Evolutionary conservation across 2,113 vertebrate genomes (phyloP), one percentile per base, ranked within the genome.

Genomic region (Dromaius novaehollandiae): DNA sequence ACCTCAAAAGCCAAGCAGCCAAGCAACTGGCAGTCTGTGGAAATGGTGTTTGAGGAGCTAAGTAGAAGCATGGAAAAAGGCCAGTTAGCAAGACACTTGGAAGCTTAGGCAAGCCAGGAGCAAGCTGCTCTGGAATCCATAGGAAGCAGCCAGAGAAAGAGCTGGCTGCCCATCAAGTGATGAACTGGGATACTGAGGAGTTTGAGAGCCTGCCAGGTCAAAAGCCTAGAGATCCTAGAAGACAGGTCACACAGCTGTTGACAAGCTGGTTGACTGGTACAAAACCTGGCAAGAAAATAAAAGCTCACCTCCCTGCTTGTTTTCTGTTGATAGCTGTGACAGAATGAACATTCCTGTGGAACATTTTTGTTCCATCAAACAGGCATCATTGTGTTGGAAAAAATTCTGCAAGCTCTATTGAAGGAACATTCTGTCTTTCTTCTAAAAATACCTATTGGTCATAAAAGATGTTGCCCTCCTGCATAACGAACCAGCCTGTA

Each of bases 361-460:
- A 95, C 32, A n/a, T 8, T 92, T 95, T 86, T 87, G 65, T 95
- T 95, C 87, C 95, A 91, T 81, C 89, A 91, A 93, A 95, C 50
- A 94, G 66, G 38, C 74, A 92, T 89, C 58, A 0, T 44, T 60
- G 82, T 86, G 48, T 3, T 58, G 94, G 89, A 97, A 95, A 95
- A 96, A 95, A 60, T 9, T 80, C 64, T 93, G 55, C 79, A 88
- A 82, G 40, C 46, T 88, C 70, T 91, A 64, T 11, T 89, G 75
- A 94, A 95, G 79, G 93, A 97, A 95, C 95, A 95, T 89, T 95
- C 85, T 93, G 94, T 93, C 84, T 96, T 85, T 91, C 81, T 85
- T 95, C 95, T 96, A 96, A 96, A 96, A 95, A 95, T 94, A 95
- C 60, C 46, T 83, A 19, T 38, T 93, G 75, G 71, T 88, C 78